phyloP scores from a whole-genome alignment of 2,888 invertebrate species.

The Leucophenga montana region DNA sequence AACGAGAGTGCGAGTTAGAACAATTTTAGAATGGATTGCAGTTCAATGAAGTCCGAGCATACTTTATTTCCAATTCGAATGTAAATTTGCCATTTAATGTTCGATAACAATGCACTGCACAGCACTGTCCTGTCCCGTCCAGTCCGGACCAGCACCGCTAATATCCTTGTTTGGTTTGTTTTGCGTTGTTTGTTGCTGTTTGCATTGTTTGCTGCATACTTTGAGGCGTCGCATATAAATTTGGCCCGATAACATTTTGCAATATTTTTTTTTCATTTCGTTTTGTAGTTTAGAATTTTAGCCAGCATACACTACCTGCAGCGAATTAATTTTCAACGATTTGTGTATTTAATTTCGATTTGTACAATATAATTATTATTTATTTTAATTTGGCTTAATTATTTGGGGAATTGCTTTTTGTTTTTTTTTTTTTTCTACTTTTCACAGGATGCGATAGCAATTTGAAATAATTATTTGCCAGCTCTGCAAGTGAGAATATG shows the following conservation, averaged over 20 bases:
- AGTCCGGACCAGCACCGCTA: neutral
- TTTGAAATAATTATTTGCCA: too few relatives aligned
- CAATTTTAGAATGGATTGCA: constrained; percentile 46
- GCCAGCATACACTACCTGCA: too few relatives aligned
- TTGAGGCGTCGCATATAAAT: constrained; percentile 1
- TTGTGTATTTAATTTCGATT: too few relatives aligned
- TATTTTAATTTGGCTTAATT: too few relatives aligned
- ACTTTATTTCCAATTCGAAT: constrained; percentile 57
- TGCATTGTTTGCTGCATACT: constrained; percentile 8
- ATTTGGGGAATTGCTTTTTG: too few relatives aligned
- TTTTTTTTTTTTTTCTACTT: too few relatives aligned
- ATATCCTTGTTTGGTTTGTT: constrained; percentile 16
- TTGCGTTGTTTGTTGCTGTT: constrained; percentile 17
- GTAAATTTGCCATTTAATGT: constrained; percentile 41
- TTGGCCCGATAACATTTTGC: neutral
- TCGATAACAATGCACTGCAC: constrained; percentile 26
- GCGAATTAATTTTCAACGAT: too few relatives aligned
- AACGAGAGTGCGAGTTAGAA: neutral
- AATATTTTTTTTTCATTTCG: too few relatives aligned
- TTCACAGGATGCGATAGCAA: too few relatives aligned
- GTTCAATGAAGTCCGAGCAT: constrained; percentile 51
- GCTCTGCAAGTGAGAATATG: too few relatives aligned
- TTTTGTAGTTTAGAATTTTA: too few relatives aligned
- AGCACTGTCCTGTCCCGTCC: neutral
- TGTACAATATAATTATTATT: too few relatives aligned